Evolutionary conservation across 2,797 vertebrate species (phyloP).

Genomic region (Podarcis siculus): DNA sequence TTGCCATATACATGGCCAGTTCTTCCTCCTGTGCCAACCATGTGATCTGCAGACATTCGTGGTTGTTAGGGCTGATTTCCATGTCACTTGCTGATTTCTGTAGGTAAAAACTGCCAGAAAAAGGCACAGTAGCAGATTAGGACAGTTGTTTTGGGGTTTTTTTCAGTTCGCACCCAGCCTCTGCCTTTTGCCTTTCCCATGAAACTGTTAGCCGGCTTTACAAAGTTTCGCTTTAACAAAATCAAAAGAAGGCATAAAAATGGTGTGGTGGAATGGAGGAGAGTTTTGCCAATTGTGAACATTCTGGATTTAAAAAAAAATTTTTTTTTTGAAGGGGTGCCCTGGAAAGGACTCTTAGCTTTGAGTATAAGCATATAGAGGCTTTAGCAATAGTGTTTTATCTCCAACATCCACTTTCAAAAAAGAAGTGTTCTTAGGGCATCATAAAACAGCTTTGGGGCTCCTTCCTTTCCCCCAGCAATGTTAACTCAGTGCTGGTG

Average conservation of each 20-base stretch:
- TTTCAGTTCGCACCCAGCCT: background rate
- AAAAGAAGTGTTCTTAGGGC: slow-evolving; percentile 47
- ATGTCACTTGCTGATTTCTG: background rate
- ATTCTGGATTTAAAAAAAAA: too few species aligned
- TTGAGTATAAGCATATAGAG: background rate
- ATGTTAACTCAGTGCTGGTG: background rate
- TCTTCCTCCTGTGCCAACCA: background rate
- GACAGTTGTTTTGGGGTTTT: background rate
- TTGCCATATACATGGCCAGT: background rate
- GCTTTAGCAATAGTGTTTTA: background rate
- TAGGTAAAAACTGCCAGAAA: background rate
- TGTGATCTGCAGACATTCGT: background rate
- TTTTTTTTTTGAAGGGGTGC: background rate
- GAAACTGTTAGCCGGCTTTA: background rate
- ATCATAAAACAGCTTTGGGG: background rate
- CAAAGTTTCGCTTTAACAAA: background rate
- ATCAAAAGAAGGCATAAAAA: too few species aligned
- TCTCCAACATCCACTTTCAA: slow-evolving; percentile 51
- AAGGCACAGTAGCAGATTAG: background rate
- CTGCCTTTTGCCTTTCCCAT: background rate
- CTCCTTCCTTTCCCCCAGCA: slow-evolving; percentile 18
- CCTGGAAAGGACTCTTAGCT: background rate
- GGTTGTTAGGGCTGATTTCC: background rate
- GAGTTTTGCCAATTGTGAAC: slow-evolving; percentile 24
- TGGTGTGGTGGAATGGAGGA: slow-evolving; percentile 12